Conservation (phyloP, 2,113 vertebrate genomes). For the Calyptommatus sinebrachiatus region DNA sequence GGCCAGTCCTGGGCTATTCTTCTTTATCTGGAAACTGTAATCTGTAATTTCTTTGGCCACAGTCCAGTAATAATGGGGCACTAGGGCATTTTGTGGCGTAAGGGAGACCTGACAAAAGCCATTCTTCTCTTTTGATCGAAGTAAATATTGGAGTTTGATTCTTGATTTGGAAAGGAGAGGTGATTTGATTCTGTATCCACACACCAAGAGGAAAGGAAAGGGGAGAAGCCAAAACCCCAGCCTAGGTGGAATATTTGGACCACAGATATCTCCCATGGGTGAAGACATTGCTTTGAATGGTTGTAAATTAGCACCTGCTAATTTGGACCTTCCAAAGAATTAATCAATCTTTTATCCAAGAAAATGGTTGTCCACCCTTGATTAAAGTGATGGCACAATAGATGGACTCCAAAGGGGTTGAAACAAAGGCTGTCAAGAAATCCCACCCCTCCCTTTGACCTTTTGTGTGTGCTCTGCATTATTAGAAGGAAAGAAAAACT, state of each 20-base stretch:
- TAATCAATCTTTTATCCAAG: neutral
- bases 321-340: neutral
- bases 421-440: neutral
- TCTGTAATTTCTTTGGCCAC: neutral
- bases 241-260: neutral
- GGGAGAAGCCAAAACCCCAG: neutral
- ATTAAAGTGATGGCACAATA: neutral
- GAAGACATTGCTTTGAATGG: neutral
- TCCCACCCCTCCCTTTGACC: neutral
- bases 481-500: slow-evolving; percentile 17
- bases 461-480: neutral
- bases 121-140: neutral
- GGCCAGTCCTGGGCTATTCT: neutral
- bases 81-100: too few relatives aligned
- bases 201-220: neutral
- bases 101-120: neutral
- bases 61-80: neutral
- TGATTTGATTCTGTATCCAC: neutral
- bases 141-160: neutral
- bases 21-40: neutral
- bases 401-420: neutral
- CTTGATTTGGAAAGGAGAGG: neutral
- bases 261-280: neutral
- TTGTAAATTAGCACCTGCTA: neutral
- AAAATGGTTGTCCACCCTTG: neutral